A percentile compares a stretch with the other conserved stretches of the same genome.
These are phyloP conservation scores for Linnaemya vulpina DNA, from an alignment of 2,888 invertebrate genomes.

Conservation along the genomic window DNA sequence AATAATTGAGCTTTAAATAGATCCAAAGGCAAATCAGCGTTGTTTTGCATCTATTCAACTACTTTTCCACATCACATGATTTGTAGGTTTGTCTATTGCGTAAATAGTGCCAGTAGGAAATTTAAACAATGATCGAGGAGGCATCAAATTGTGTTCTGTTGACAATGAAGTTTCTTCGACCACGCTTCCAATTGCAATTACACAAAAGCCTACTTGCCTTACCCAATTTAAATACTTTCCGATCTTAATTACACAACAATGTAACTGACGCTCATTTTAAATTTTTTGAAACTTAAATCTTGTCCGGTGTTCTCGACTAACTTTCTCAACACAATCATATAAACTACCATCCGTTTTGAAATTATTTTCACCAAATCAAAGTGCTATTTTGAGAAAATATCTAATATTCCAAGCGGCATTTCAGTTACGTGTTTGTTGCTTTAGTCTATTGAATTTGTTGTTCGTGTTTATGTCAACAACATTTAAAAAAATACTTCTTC, in stretches of 20 bases:
- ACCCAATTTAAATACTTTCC: too few species aligned
- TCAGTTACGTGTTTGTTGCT: not conserved
- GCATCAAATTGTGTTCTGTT: not conserved
- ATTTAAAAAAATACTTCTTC: slow-evolving; percentile 52
- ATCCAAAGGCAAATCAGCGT: slow-evolving; percentile 56
- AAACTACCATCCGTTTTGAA: too few species aligned
- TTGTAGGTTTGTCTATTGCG: not conserved
- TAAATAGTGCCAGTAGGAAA: slow-evolving; percentile 8
- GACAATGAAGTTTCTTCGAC: not conserved
- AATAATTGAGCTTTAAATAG: slow-evolving; percentile 64
- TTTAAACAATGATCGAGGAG: not conserved
- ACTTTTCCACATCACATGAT: slow-evolving; percentile 21
- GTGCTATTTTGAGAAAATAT: not conserved
- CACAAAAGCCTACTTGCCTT: too few species aligned
- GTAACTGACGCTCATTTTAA: too few species aligned
- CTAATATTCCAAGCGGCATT: slow-evolving; percentile 23
- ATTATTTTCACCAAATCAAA: too few species aligned
- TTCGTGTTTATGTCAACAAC: slow-evolving; percentile 64
- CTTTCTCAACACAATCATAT: too few species aligned
- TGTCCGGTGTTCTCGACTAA: too few species aligned
- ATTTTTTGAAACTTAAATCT: too few species aligned
- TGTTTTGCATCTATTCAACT: slow-evolving; percentile 58
- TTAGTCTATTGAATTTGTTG: slow-evolving; percentile 57
- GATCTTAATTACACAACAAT: too few species aligned
- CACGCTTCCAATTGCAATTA: too few species aligned